Base-by-base conservation (phyloP, 2,888 invertebrate species). In the Pollenia amentaria region DNA sequence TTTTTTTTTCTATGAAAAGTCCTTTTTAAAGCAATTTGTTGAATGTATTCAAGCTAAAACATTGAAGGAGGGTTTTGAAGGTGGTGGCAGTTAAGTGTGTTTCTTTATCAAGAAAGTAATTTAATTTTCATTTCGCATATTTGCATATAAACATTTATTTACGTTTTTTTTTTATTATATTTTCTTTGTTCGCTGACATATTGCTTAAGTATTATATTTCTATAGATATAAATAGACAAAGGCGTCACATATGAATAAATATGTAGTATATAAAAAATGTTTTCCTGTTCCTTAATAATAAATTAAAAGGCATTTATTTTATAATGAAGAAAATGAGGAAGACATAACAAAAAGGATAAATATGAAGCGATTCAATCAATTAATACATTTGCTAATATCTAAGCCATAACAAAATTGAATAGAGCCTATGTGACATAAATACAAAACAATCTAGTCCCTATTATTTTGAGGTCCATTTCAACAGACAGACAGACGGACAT, bases 101-200 rank as follows among this genome's bases (percentile, higher is more conserved):
- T 29, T 12, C 11, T 55, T 11, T 42, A 65, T 44, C 9, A 51
- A 62, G 18, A 48, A 16, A 7, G 44, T 80, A 80, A 72, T 80
- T 72, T 64, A 64, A 69, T 72, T 79, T 79, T 62, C 44, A 53
- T 64, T 53, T 7, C 64, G 48, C 62, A 42, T 62, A 76, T 76
- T 76, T 83, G 38, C 76, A 53, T 84, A 46, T 48, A 67, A 69
- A 67, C 18, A 21, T 73, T 62, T 55, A 69, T 53, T 69, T 53
- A 55, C 64, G 46, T 57, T 55, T 42, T 70, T 51, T 65, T 80
- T 62, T 51, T 21, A 60, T 73, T 64, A 60, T 53, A 73, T 69
- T 29, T 55, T 40, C 51, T 12, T 48, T 69, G 60, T 69, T 60
- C 53, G 29, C 42, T 65, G 38, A 21, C 51, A 62, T 51, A 21